Conservation (phyloP, 2,113 vertebrate species). For the Fulica atra region DNA sequence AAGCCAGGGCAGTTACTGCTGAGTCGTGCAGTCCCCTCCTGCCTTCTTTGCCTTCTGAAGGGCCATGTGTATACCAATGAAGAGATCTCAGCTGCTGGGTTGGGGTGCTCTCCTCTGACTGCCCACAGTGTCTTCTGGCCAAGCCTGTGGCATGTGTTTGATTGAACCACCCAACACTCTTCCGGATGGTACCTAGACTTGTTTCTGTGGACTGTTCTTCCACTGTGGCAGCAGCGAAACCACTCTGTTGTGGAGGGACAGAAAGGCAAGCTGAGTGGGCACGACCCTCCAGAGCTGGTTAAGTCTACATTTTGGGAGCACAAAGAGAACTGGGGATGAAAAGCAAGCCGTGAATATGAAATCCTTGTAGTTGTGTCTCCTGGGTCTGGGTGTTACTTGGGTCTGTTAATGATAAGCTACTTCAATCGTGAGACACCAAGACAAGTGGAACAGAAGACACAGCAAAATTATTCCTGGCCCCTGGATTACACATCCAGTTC, state of each 20-base stretch:
- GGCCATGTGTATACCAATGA: not conserved
- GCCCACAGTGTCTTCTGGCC: too few species aligned
- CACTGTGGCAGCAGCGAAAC: not conserved
- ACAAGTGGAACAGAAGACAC: not conserved
- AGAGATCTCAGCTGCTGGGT: not conserved
- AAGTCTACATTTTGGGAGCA: not conserved
- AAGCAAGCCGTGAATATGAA: not conserved
- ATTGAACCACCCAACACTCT: not conserved
- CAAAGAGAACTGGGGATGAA: not conserved
- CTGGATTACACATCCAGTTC: not conserved
- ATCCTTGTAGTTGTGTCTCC: not conserved
- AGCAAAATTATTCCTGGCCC: not conserved
- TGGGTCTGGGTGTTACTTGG: not conserved
- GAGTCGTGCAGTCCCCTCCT: not conserved
- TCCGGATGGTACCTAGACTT: not conserved
- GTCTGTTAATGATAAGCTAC: not conserved
- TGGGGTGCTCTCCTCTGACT: not conserved
- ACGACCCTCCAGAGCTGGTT: not conserved
- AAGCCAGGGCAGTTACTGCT: not conserved
- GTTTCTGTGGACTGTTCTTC: not conserved
- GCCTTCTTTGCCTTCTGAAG: not conserved
- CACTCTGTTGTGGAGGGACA: not conserved
- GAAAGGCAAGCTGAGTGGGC: fast-evolving
- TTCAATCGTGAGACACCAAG: not conserved
- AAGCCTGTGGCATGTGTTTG: fast-evolving